A percentile compares a stretch with the other conserved stretches of the same genome.
phyloP scores from a whole-genome alignment of 2,888 invertebrate species.

The Slavum lentiscoides region DNA sequence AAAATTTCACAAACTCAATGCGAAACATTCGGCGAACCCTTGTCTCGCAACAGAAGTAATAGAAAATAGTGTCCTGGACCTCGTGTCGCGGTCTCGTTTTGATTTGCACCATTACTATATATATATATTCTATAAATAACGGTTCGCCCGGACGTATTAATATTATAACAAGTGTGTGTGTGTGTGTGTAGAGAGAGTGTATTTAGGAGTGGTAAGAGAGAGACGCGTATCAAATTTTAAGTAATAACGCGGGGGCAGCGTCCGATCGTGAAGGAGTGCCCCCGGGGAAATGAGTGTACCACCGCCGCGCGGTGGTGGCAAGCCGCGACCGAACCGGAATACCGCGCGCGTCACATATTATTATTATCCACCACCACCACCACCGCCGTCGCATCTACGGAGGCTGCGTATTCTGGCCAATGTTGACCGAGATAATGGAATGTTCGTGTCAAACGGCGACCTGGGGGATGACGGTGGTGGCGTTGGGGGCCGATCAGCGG shows the following conservation, averaged over 20 bases:
- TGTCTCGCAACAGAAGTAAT: too few species aligned
- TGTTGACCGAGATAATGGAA: slow-evolving; percentile 53
- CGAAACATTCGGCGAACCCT: too few species aligned
- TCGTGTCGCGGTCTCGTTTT: too few species aligned
- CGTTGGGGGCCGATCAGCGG: neutral
- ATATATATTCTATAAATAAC: neutral
- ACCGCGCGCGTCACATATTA: neutral
- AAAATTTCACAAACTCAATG: too few species aligned
- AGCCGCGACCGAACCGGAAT: neutral
- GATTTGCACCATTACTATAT: neutral
- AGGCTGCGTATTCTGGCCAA: slow-evolving; percentile 5
- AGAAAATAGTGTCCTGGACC: too few species aligned
- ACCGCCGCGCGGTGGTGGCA: neutral
- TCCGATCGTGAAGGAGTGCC: neutral
- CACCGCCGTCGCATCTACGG: neutral
- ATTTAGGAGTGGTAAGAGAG: too few species aligned
- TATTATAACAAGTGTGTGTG: neutral
- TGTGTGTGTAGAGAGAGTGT: too few species aligned
- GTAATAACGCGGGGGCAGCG: neutral
- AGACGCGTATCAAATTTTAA: slow-evolving; percentile 18
- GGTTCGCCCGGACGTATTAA: neutral
- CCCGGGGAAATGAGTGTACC: slow-evolving; percentile 42
- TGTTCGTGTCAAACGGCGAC: slow-evolving; percentile 47
- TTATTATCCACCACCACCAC: too few species aligned
- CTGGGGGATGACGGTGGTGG: slow-evolving; percentile 26